phyloP scores from a whole-genome alignment of 2,888 invertebrate species.

The Nineta flava region DNA sequence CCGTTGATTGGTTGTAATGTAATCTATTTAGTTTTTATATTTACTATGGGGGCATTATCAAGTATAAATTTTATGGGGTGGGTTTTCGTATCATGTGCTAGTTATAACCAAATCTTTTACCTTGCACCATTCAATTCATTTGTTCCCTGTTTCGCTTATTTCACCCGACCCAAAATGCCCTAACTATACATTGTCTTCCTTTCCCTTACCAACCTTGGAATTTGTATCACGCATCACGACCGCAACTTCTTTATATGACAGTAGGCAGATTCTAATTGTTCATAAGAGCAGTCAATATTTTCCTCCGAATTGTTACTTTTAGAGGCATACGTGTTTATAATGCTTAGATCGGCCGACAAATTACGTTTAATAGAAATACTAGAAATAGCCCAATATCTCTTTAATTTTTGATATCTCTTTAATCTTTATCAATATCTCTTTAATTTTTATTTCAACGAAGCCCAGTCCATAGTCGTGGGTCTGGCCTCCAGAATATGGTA shows the following conservation, averaged over 20 bases:
- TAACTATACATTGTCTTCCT: background rate
- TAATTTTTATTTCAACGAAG: background rate
- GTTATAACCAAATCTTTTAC: constrained; percentile 1
- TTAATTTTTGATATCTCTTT: background rate
- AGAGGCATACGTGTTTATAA: background rate
- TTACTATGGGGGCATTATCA: background rate
- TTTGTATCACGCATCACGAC: background rate
- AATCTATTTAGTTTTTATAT: constrained; percentile 4
- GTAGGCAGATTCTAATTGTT: background rate
- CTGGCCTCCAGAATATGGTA: background rate
- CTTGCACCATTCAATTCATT: constrained; percentile 2
- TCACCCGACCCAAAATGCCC: background rate
- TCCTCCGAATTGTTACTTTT: background rate
- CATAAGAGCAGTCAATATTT: background rate
- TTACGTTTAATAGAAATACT: background rate
- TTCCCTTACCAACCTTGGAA: background rate
- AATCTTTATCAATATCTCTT: too few relatives aligned
- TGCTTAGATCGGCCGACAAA: background rate
- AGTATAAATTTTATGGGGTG: background rate
- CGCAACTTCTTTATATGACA: background rate
- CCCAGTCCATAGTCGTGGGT: background rate
- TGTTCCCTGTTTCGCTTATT: background rate
- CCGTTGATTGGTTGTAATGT: constrained; percentile 1
- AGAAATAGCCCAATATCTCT: background rate
- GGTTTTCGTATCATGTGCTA: constrained; percentile 2